Percentiles rank a stretch among this genome's conserved stretches.
These are phyloP conservation scores for Mylabris sibirica DNA, from an alignment of 2,888 invertebrate species.

Conservation along the genomic window DNA sequence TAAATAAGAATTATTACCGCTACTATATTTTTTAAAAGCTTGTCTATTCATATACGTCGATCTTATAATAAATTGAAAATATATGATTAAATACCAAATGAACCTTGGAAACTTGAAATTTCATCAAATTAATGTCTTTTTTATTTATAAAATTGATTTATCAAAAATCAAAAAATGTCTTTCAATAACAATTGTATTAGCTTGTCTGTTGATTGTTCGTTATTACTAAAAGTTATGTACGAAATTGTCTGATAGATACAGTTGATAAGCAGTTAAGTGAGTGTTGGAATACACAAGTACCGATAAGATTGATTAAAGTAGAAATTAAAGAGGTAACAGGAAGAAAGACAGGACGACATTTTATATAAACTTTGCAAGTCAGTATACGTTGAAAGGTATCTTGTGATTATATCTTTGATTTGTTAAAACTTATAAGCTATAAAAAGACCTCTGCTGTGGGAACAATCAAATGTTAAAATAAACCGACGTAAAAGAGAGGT, in stretches of 20 bases:
- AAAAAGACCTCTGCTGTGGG: constrained; percentile 1
- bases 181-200: background rate
- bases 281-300: constrained; percentile 48
- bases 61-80: background rate
- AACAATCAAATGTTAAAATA: constrained; percentile 10
- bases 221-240: constrained; percentile 5
- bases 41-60: background rate
- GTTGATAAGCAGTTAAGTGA: constrained; percentile 27
- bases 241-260: constrained; percentile 26
- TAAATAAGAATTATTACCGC: constrained; percentile 1
- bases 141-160: background rate
- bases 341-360: constrained; percentile 23
- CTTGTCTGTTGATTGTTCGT: background rate
- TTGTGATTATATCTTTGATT: constrained; percentile 13
- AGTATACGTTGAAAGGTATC: constrained; percentile 38
- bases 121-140: background rate
- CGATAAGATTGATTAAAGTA: constrained; percentile 54
- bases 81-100: too few species aligned
- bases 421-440: background rate
- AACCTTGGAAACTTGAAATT: background rate
- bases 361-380: constrained; percentile 41
- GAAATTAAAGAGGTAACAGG: constrained; percentile 46
- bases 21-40: background rate
- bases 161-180: background rate
- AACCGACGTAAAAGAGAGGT: constrained; percentile 2